These are phyloP conservation scores for Platycercus adscitus DNA, from an alignment of 2,113 vertebrate genomes.

Conservation along the genomic window DNA sequence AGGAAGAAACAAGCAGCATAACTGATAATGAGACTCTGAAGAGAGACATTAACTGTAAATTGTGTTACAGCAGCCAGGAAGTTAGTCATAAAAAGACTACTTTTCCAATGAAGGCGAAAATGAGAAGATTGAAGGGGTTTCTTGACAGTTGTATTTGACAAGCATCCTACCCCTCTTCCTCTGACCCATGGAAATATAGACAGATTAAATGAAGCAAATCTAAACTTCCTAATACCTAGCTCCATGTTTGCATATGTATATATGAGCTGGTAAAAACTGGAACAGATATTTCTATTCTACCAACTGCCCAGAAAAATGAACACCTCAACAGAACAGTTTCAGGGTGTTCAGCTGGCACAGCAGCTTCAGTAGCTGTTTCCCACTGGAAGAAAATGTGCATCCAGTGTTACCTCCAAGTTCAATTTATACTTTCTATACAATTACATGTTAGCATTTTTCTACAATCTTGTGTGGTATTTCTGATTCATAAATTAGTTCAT, in stretches of 20 bases:
- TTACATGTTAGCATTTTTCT: neutral
- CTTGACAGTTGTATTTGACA: rapidly evolving
- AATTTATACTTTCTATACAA: neutral
- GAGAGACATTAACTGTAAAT: neutral
- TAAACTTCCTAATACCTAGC: neutral
- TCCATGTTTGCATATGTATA: neutral
- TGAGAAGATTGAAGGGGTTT: neutral
- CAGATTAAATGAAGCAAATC: neutral
- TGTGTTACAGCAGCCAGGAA: neutral
- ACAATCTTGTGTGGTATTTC: neutral
- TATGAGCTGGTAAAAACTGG: neutral
- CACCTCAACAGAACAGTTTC: neutral
- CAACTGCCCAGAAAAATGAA: neutral
- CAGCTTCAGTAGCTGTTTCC: neutral
- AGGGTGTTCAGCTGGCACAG: neutral
- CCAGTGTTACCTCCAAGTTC: neutral
- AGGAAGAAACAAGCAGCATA: rapidly evolving
- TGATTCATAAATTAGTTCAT: neutral
- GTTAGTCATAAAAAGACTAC: neutral
- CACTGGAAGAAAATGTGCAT: neutral
- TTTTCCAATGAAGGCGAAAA: neutral
- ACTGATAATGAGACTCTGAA: neutral
- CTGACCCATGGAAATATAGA: neutral
- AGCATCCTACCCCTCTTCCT: neutral
- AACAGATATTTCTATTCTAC: neutral